Evolutionary conservation across 2,888 invertebrate species (phyloP), one percentile per base, ranked within the genome.

Genomic region (Minunthozetes semirufus): DNA sequence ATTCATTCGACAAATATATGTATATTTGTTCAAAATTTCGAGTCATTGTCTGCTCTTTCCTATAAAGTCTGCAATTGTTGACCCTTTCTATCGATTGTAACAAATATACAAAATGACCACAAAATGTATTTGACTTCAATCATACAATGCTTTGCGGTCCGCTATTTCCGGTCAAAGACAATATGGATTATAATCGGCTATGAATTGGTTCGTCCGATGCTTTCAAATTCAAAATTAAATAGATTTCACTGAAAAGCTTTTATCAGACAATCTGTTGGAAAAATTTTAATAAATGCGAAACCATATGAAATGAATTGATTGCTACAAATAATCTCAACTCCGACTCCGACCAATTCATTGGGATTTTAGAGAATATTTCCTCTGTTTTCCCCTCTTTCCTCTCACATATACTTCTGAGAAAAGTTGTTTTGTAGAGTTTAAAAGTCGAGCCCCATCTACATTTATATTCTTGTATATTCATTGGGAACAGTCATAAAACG

Each of bases 91-190:
- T 63, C 63, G n/a, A 63, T 63, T 63, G 29, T 33, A 63, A 33
- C 33, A 63, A 29, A 63, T 33, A 63, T 63, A 63, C 33, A 63
- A 63, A n/a, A 63, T 63, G 63, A 63, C 63, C 63, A 19, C 63
- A 63, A 63, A 59, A 63, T 63, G 33, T 63, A 63, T 63, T 63
- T 63, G 19, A 63, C 29, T 29, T 63, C 25, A 59, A 59, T 38
- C 22, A 15, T 63, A 63, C 59, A 59, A 59, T 27, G 59, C 27
- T 27, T 33, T 63, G 33, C 38, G n/a, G 19, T 19, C 33, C 63
- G 33, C 33, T 61, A 63, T 63, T 63, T 63, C 63, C 63, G 63
- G 63, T 63, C 63, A 63, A 63, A 63, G 33, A 63, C 63, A 63
- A 63, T 63, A 33, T 4, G 33, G 27, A 63, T 63, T 63, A 63